phyloP scores from a whole-genome alignment of 1,140 invertebrate genomes.

The Sminthurides bifidus region DNA sequence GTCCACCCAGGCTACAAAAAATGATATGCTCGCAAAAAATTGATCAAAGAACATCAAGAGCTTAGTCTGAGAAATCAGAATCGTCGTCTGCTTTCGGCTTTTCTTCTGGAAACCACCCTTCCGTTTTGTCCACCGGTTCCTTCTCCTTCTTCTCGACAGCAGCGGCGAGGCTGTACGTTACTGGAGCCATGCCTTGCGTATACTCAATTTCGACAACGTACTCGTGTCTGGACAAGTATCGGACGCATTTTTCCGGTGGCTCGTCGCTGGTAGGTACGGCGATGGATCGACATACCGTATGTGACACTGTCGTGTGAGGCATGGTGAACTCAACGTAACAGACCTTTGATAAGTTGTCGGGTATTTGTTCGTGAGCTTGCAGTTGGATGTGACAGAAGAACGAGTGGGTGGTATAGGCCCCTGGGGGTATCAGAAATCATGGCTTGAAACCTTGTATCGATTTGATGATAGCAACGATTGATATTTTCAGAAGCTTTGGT shows the following conservation, averaged over 20 bases:
- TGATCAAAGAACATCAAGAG: too few species aligned
- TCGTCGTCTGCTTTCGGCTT: conserved; percentile 18
- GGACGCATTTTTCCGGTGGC: conserved; percentile 96
- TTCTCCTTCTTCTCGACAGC: conserved; percentile 16
- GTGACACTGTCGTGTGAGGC: conserved; percentile 93
- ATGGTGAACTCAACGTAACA: conserved; percentile 95
- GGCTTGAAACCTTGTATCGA: background rate
- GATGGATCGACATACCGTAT: conserved; percentile 90
- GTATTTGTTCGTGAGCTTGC: conserved; percentile 93
- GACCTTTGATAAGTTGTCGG: conserved; percentile 75
- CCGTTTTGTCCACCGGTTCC: background rate
- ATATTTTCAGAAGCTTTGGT: too few species aligned
- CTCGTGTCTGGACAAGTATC: conserved; percentile 91
- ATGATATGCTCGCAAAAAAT: too few species aligned
- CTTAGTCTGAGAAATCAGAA: conserved; percentile 27
- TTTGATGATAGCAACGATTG: background rate
- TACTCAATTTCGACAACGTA: conserved; percentile 46
- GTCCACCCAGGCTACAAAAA: too few species aligned
- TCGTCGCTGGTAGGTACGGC: conserved; percentile 79
- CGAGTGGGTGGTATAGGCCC: conserved; percentile 90
- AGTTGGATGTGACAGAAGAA: conserved; percentile 84
- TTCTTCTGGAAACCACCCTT: background rate
- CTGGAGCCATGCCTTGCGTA: conserved; percentile 21
- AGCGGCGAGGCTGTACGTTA: conserved; percentile 25
- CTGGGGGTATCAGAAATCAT: conserved; percentile 42